Percentiles rank a stretch among this genome's conserved stretches.
Evolutionary conservation across 2,113 vertebrate genomes (phyloP).

Genomic region (Bos indicus): DNA sequence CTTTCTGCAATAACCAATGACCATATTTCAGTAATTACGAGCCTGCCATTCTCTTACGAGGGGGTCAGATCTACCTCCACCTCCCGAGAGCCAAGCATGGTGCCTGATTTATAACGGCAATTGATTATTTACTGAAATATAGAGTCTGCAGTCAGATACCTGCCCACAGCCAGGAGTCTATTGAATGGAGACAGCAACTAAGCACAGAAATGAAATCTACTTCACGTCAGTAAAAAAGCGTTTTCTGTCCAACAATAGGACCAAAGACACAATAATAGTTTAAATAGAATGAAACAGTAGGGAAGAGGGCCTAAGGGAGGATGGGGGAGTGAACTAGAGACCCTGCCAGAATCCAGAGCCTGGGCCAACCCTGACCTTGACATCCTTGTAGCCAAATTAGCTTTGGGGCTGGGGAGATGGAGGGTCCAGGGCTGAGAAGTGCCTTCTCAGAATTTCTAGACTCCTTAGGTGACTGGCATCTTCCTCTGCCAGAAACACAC

Average conservation of each 20-base stretch:
- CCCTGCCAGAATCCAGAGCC: neutral
- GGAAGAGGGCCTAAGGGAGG: too few species aligned
- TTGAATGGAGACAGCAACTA: neutral
- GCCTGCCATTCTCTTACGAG: neutral
- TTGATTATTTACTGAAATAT: neutral
- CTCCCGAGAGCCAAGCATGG: neutral
- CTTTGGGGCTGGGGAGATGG: neutral
- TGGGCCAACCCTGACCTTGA: accelerated
- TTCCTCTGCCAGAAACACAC: neutral
- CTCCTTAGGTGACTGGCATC: neutral
- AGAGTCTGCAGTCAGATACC: neutral
- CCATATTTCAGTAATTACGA: neutral
- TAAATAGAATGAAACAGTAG: neutral
- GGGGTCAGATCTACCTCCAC: neutral
- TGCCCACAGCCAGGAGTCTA: neutral
- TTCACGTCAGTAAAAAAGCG: neutral
- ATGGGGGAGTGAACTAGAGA: neutral
- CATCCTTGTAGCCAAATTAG: neutral
- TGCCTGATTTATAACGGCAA: neutral
- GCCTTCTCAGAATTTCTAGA: neutral
- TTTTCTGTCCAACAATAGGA: too few species aligned
- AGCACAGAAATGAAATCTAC: neutral
- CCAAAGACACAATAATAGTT: neutral
- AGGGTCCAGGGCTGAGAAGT: neutral
- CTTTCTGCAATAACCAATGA: neutral